phyloP scores from a whole-genome alignment of 1,140 invertebrate genomes.

The Myzus persicae region DNA sequence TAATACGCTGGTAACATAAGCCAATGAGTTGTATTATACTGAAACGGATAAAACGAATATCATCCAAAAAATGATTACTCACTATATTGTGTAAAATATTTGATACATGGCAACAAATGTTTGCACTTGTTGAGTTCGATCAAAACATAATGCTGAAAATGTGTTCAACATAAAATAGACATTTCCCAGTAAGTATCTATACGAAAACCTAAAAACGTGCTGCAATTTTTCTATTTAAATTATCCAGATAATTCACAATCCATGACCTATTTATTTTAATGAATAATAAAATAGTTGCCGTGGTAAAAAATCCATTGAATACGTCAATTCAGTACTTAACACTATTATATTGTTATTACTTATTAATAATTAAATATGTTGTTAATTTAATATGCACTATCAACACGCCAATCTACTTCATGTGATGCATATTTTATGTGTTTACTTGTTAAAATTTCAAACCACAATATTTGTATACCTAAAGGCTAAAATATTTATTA shows the following conservation, averaged over 20 bases:
- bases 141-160: neutral
- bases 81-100: neutral
- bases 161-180: neutral
- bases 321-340: neutral
- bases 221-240: neutral
- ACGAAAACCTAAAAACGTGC: neutral
- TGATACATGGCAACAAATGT: neutral
- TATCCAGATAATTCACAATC: neutral
- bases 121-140: neutral
- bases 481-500: neutral
- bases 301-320: neutral
- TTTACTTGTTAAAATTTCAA: neutral
- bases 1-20: neutral
- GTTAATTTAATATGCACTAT: neutral
- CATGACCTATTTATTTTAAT: neutral
- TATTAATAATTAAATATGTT: neutral
- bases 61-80: neutral
- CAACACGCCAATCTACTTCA: neutral
- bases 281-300: neutral
- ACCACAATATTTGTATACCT: neutral
- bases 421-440: neutral
- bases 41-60: neutral
- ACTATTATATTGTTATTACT: constrained; percentile 1
- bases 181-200: neutral
- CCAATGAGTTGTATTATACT: neutral